phyloP scores from a whole-genome alignment of 53 echinoderm and acorn worm species.

The Astropecten irregularis region DNA sequence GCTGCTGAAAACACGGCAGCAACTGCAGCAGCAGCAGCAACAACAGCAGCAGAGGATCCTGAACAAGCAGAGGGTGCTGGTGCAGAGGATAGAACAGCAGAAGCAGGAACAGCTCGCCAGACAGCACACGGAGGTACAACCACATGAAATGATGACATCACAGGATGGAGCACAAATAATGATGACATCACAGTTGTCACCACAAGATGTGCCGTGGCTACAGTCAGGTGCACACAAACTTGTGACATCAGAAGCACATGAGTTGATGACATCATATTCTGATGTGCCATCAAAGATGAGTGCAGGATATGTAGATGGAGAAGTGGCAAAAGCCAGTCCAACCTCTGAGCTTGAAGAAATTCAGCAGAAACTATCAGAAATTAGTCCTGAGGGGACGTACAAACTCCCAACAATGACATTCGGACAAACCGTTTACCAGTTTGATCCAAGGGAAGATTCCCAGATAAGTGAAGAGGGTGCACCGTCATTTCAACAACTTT shows the following conservation, averaged over 20 bases:
- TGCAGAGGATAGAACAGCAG: conserved; percentile 69
- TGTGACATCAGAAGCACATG: background rate
- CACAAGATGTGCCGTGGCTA: background rate
- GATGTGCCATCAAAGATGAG: background rate
- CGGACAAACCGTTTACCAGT: background rate
- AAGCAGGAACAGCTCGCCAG: conserved; percentile 39
- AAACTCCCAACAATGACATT: conserved; percentile 31
- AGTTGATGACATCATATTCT: background rate
- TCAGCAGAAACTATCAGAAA: too few species aligned
- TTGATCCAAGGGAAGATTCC: background rate
- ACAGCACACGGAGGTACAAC: background rate
- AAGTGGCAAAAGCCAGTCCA: too few species aligned
- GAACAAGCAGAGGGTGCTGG: conserved; percentile 65
- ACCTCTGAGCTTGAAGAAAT: too few species aligned
- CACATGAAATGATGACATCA: conserved; percentile 4
- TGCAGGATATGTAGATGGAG: too few species aligned
- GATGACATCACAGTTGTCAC: background rate
- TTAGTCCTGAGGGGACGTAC: background rate
- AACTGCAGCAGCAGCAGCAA: conserved; percentile 63
- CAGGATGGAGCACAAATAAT: background rate
- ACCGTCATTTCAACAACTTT: conserved; percentile 17
- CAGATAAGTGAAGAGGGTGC: background rate
- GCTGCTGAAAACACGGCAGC: conserved; percentile 58
- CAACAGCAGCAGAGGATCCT: conserved; percentile 65
- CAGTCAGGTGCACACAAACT: background rate